Conservation (phyloP, 2,113 vertebrate species). For the Amia ocellicauda region DNA sequence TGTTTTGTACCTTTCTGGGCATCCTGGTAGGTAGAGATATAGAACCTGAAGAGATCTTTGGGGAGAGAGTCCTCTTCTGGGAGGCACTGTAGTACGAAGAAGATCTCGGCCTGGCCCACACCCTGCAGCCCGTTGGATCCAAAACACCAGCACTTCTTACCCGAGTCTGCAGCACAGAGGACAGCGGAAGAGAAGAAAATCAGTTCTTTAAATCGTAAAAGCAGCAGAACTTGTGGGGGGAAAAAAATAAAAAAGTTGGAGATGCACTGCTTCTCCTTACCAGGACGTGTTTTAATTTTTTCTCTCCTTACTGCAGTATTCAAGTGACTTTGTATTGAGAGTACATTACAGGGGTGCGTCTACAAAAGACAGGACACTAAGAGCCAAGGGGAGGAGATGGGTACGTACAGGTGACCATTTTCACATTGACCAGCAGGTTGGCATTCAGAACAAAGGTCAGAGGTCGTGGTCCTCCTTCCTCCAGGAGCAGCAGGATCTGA, state of each 20-base stretch:
- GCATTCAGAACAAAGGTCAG: slow-evolving; percentile 89
- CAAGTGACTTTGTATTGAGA: no score
- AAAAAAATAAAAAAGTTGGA: no score
- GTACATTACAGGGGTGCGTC: no score
- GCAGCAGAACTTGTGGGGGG: no score
- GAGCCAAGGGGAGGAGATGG: background rate
- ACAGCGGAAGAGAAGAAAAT: background rate
- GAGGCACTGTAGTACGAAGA: slow-evolving; percentile 79
- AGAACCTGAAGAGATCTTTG: slow-evolving; percentile 80
- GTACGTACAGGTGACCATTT: slow-evolving; percentile 79
- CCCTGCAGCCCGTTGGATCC: slow-evolving; percentile 87
- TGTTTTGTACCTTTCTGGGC: slow-evolving; percentile 77
- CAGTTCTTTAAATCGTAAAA: no score
- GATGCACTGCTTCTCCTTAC: no score
- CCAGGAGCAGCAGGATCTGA: slow-evolving; percentile 72
- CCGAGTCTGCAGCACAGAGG: slow-evolving; percentile 61
- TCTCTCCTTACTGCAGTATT: no score
- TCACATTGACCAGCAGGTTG: slow-evolving; percentile 89
- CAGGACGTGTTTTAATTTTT: no score
- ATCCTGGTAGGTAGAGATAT: slow-evolving; percentile 85
- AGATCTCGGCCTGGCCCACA: slow-evolving; percentile 87
- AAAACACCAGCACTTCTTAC: slow-evolving; percentile 86
- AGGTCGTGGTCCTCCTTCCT: slow-evolving; percentile 67
- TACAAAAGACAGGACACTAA: no score
- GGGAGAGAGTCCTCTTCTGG: slow-evolving; percentile 80